Conservation (phyloP, 2,797 vertebrate genomes). For the Rhincodon typus region DNA sequence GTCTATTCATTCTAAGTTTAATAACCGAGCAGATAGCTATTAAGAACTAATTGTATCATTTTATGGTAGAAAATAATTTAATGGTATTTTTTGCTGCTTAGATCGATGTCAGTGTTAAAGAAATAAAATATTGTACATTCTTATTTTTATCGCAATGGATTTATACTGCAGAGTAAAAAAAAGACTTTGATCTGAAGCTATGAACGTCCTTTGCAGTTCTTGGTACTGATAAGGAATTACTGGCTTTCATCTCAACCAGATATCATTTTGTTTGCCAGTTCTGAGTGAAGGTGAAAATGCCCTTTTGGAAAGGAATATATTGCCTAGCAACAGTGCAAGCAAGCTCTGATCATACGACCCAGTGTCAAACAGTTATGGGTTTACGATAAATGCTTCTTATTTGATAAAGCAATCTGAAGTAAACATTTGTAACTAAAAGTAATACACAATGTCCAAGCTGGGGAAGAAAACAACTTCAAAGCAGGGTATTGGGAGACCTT, state of each 20-base stretch:
- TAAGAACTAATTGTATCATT: background rate
- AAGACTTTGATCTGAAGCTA: background rate
- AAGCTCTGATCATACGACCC: background rate
- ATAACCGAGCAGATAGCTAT: background rate
- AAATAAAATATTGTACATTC: background rate
- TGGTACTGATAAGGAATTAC: background rate
- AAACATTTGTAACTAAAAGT: background rate
- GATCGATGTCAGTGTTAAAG: background rate
- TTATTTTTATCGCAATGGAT: background rate
- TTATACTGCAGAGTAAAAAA: background rate
- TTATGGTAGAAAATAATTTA: background rate
- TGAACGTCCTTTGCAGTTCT: background rate
- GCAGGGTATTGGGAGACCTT: background rate
- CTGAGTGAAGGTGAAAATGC: background rate
- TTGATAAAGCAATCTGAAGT: background rate
- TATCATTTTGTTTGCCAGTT: background rate
- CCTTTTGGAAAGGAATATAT: background rate
- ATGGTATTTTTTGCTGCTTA: background rate
- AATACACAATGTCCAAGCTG: background rate
- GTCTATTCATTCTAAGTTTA: background rate
- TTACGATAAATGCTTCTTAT: background rate
- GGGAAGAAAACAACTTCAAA: background rate
- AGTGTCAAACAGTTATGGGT: background rate
- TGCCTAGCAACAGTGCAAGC: background rate
- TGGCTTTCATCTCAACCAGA: conserved; percentile 1